Evolutionary conservation across 2,113 vertebrate species (phyloP).

Genomic region (Ia io): DNA sequence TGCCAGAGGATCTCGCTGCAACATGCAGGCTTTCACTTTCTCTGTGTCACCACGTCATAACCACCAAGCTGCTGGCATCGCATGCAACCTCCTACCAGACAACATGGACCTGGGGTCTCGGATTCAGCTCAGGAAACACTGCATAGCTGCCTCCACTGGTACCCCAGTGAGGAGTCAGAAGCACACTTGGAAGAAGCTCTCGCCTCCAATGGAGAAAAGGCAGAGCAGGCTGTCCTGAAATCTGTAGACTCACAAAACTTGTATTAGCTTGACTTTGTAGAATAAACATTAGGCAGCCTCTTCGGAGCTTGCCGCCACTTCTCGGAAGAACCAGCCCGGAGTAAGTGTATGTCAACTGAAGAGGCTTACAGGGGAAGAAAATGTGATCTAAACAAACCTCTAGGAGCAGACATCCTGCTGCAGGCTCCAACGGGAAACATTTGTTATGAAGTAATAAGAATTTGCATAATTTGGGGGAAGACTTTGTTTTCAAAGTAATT

Average conservation of each 20-base stretch:
- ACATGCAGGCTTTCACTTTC: background rate
- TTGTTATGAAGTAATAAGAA: conserved; percentile 82
- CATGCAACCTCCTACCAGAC: background rate
- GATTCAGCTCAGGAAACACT: background rate
- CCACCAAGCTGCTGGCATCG: background rate
- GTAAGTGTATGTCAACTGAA: conserved; percentile 59
- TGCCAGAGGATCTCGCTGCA: background rate
- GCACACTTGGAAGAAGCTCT: background rate
- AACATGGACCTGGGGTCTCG: background rate
- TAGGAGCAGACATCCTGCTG: conserved; percentile 71
- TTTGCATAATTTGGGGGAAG: conserved; percentile 86
- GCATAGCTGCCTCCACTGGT: background rate
- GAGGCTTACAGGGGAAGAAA: conserved; percentile 76
- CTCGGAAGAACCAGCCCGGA: conserved; percentile 37
- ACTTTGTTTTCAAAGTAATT: conserved; percentile 86
- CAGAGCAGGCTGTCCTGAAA: background rate
- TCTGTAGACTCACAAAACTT: background rate
- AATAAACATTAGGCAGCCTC: background rate
- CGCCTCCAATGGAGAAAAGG: background rate
- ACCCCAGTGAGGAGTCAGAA: background rate
- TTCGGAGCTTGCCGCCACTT: background rate
- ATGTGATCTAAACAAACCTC: conserved; percentile 67
- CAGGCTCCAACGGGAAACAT: conserved; percentile 80
- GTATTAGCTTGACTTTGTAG: background rate
- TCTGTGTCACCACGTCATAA: background rate